Evolutionary conservation across 2,888 invertebrate genomes (phyloP).

Genomic region (Seladonia tumulorum): DNA sequence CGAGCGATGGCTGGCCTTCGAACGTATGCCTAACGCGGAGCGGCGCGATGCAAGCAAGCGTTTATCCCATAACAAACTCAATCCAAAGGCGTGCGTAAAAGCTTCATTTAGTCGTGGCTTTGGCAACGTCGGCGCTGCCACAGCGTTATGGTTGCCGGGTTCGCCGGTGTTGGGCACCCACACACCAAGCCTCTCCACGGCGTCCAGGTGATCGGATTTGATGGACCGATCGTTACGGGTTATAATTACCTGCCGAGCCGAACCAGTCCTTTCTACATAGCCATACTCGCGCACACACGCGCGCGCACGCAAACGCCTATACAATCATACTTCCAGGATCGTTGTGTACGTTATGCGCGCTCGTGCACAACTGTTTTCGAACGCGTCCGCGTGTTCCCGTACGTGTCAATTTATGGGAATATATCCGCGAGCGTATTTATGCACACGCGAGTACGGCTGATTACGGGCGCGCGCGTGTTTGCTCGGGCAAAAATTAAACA

Average conservation of each 20-base stretch:
- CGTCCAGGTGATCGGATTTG: slow-evolving; percentile 77
- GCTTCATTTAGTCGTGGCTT: slow-evolving; percentile 79
- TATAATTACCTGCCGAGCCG: slow-evolving; percentile 79
- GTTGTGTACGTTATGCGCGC: not conserved
- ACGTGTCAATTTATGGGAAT: slow-evolving; percentile 61
- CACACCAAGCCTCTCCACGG: slow-evolving; percentile 41
- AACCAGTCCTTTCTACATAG: slow-evolving; percentile 70
- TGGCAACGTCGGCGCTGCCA: slow-evolving; percentile 54
- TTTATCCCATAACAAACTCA: slow-evolving; percentile 79
- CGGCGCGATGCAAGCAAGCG: slow-evolving; percentile 69
- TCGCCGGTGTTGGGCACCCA: slow-evolving; percentile 37
- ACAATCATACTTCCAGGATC: not conserved
- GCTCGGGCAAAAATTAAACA: slow-evolving; percentile 39
- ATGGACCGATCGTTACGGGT: slow-evolving; percentile 81
- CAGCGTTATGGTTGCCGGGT: slow-evolving; percentile 51
- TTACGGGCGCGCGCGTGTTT: slow-evolving; percentile 43
- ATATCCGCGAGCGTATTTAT: slow-evolving; percentile 49
- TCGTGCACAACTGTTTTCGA: slow-evolving; percentile 7
- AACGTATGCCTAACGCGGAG: slow-evolving; percentile 60
- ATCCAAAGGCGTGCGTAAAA: slow-evolving; percentile 77
- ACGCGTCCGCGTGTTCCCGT: slow-evolving; percentile 12
- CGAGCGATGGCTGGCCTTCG: slow-evolving; percentile 55
- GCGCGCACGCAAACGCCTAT: not conserved
- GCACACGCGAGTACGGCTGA: slow-evolving; percentile 48
- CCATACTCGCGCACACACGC: not conserved